Evolutionary conservation across 2,113 vertebrate species (phyloP).

Genomic region (Andinoacara biseriatus): DNA sequence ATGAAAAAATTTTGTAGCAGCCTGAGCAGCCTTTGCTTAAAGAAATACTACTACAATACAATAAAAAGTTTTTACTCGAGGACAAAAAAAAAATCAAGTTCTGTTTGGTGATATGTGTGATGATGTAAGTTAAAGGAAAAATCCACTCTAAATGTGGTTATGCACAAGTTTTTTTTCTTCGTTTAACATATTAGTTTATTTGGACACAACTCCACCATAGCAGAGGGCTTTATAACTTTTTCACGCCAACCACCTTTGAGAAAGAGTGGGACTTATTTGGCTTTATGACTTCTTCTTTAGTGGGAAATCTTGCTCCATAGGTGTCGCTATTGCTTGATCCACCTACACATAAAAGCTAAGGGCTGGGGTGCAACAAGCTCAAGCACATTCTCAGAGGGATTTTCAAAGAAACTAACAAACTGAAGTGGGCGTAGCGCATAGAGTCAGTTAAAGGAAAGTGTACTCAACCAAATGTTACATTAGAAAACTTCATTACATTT

Average conservation of each 20-base stretch:
- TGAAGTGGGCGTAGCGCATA: slow-evolving; percentile 30
- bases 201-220: not conserved
- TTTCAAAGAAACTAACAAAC: slow-evolving; percentile 46
- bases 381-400: slow-evolving; percentile 34
- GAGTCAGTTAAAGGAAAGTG: slow-evolving; percentile 33
- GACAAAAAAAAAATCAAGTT: not conserved
- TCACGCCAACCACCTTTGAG: slow-evolving; percentile 14
- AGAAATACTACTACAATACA: not conserved
- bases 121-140: not conserved
- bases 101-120: not conserved
- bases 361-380: slow-evolving; percentile 36
- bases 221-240: not conserved
- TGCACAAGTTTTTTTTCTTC: too few relatives aligned
- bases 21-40: not conserved
- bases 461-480: slow-evolving; percentile 33
- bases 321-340: slow-evolving; percentile 36
- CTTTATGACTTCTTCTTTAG: slow-evolving; percentile 34
- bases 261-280: slow-evolving; percentile 19
- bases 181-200: too few relatives aligned
- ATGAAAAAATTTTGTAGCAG: not conserved
- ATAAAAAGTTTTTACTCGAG: not conserved
- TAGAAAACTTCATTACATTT: slow-evolving; percentile 27
- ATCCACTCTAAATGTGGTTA: not conserved
- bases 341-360: slow-evolving; percentile 41
- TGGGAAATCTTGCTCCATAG: slow-evolving; percentile 25